Evolutionary conservation across 2,113 vertebrate genomes (phyloP).

Genomic region (Lagopus leucura): DNA sequence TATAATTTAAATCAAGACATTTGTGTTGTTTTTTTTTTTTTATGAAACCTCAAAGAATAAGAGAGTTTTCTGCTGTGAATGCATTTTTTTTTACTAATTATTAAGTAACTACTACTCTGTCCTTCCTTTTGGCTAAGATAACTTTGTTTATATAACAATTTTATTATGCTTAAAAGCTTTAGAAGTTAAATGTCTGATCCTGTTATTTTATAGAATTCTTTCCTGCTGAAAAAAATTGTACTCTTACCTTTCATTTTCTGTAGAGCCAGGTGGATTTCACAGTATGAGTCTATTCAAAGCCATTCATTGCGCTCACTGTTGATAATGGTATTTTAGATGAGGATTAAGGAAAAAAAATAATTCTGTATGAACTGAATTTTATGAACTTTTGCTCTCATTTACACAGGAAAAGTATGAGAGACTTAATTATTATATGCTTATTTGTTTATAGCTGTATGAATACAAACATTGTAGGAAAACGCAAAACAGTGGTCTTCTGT

Average conservation of each 20-base stretch:
- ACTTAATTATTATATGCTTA: background rate
- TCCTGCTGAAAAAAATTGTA: background rate
- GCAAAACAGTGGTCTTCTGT: slow-evolving; percentile 60
- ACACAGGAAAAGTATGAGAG: background rate
- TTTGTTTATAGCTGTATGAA: slow-evolving; percentile 52
- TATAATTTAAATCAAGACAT: slow-evolving; percentile 12
- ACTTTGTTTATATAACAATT: background rate
- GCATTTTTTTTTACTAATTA: background rate
- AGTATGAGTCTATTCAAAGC: background rate
- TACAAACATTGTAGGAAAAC: slow-evolving; percentile 17
- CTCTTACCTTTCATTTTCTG: background rate
- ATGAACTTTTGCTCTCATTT: background rate
- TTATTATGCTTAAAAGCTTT: background rate
- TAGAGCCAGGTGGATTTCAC: background rate
- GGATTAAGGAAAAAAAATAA: background rate
- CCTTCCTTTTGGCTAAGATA: background rate
- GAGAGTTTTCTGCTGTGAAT: background rate
- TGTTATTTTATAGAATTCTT: background rate
- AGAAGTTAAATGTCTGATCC: background rate
- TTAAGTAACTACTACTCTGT: background rate
- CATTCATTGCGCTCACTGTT: background rate
- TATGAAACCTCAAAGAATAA: background rate
- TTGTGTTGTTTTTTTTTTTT: background rate
- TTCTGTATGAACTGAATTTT: background rate
- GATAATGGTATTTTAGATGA: background rate